These are phyloP conservation scores for Sorex fumeus DNA, from an alignment of 2,113 vertebrate genomes.

Conservation along the genomic window DNA sequence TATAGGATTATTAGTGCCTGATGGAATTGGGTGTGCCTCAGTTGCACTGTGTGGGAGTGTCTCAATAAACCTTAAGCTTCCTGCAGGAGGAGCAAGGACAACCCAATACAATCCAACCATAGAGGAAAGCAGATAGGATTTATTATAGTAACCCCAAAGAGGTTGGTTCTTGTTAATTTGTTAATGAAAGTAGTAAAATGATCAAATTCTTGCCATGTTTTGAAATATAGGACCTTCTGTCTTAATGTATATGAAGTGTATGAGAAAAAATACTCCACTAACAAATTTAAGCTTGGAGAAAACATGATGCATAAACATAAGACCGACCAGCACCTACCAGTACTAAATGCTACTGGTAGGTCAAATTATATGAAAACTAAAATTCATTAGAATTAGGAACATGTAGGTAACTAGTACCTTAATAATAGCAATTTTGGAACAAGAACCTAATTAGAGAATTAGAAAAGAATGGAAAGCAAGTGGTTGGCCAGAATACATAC, in stretches of 20 bases:
- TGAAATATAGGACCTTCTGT: slow-evolving; percentile 24
- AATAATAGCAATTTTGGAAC: not conserved
- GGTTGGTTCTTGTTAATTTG: not conserved
- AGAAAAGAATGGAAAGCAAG: not conserved
- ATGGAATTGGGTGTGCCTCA: no score
- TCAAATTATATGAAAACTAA: not conserved
- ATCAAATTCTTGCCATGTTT: not conserved
- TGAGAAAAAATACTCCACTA: slow-evolving; percentile 20
- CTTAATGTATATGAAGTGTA: not conserved
- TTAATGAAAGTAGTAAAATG: not conserved
- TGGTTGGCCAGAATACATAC: not conserved
- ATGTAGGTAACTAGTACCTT: not conserved
- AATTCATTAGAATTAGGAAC: not conserved
- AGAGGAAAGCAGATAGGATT: not conserved
- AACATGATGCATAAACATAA: no score
- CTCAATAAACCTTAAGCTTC: no score
- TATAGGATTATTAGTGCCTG: no score
- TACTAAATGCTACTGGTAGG: not conserved
- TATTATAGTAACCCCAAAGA: not conserved
- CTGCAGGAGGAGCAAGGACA: no score
- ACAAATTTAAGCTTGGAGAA: slow-evolving; percentile 15
- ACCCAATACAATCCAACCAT: not conserved
- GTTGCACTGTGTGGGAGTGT: no score
- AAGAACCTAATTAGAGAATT: not conserved
- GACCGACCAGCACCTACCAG: no score